Base-by-base conservation (phyloP, 2,888 invertebrate species). In the Pocota personata region DNA sequence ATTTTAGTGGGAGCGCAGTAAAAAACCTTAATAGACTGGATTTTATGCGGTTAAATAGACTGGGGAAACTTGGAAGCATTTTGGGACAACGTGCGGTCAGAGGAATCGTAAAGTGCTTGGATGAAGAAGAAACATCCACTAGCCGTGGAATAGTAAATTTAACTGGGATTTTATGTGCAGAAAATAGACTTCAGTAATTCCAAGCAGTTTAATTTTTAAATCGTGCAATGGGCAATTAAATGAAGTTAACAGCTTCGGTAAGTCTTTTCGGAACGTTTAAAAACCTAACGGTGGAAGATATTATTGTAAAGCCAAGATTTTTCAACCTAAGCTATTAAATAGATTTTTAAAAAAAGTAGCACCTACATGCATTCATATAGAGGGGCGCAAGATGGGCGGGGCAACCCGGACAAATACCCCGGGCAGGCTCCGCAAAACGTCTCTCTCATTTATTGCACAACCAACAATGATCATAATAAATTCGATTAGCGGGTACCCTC, bases 1-100 rank as follows among this genome's bases (percentile, higher is more conserved):
- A 71, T 71, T 50, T 75, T 57, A 75, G 84, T 79, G 72, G 80
- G 84, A 57, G 80, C 50, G 48, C 37, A 35, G 37, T 57, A 67
- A 52, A 72, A 62, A 58, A n/a, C n/a, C 32, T 57, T 40, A 43
- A 77, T 50, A 30, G 60, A 57, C 21, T 40, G 16, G 27, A 16
- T 35, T 66, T 66, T 48, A 48, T 77, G 40, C 2, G 12, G 37
- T 3, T 37, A n/a, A 37, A 14, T 14, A n/a, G 32, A 21, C 14
- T 16, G 32, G 16, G 6, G 7, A 24, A 57, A 14, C 8, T 66
- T 76, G 62, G 46, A 55, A 62, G 55, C 27, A 12, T 24, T 78
- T 71, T 62, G 35, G 37, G 67, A 37, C 52, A 24, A 24, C n/a
- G n/a, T n/a, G 12, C 14, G 64, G 21, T 14, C 14, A 10, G 48